A percentile compares a stretch with the other conserved stretches of the same genome.
These are phyloP conservation scores for Elaphurus davidianus DNA, from an alignment of 2,113 vertebrate genomes.

Conservation along the genomic window DNA sequence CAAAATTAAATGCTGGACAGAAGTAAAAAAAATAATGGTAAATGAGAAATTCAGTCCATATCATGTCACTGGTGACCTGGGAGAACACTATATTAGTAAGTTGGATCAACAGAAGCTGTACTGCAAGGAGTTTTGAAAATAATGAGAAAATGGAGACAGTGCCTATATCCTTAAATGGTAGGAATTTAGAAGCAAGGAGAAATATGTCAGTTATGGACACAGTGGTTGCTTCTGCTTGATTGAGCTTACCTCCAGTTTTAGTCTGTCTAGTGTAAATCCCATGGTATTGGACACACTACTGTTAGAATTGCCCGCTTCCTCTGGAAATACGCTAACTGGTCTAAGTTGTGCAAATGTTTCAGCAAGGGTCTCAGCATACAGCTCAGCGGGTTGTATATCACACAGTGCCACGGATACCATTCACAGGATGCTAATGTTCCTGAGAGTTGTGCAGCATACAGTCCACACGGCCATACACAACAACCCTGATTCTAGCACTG, in stretches of 20 bases:
- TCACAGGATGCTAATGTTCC: background rate
- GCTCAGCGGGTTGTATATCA: background rate
- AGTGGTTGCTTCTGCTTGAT: background rate
- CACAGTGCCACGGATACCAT: background rate
- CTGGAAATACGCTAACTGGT: background rate
- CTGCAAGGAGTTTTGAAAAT: background rate
- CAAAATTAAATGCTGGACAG: background rate
- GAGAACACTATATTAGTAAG: background rate
- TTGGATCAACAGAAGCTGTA: background rate
- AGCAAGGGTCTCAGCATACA: background rate
- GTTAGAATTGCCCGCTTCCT: background rate
- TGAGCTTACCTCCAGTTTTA: background rate
- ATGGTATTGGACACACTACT: background rate
- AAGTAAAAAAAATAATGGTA: background rate
- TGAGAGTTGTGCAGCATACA: background rate
- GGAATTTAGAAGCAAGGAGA: background rate
- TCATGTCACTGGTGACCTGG: background rate
- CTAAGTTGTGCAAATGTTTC: background rate
- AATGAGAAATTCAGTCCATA: background rate
- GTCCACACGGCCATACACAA: background rate
- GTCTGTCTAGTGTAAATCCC: background rate
- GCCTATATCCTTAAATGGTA: background rate
- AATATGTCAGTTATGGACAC: background rate
- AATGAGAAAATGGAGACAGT: background rate
- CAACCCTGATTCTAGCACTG: background rate